These are phyloP conservation scores for Cephus pygmeus DNA, from an alignment of 2,888 invertebrate genomes.

Conservation along the genomic window DNA sequence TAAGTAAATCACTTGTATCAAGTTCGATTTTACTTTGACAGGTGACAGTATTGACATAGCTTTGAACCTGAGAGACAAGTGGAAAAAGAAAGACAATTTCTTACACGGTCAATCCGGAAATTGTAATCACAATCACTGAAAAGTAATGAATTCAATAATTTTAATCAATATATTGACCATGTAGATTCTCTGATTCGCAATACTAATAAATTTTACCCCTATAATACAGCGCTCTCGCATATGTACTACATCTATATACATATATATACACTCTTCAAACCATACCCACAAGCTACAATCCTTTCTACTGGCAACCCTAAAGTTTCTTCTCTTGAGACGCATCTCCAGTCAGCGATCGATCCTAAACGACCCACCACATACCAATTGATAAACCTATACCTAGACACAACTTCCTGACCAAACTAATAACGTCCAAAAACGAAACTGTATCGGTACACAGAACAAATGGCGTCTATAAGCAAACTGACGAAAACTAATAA, in stretches of 20 bases:
- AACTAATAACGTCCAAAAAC: background rate
- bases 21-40: constrained; percentile 29
- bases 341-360: background rate
- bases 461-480: background rate
- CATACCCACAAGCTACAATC: background rate
- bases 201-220: background rate
- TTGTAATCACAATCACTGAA: background rate
- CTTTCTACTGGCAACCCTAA: background rate
- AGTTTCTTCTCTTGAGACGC: background rate
- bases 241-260: background rate
- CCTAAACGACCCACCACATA: background rate
- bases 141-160: background rate
- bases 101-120: background rate
- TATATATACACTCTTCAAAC: background rate
- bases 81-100: constrained; percentile 27
- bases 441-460: background rate
- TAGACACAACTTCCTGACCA: background rate
- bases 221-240: background rate
- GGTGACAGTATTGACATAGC: constrained; percentile 51
- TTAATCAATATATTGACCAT: background rate
- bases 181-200: background rate
- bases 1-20: constrained; percentile 10
- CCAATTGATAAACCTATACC: background rate
- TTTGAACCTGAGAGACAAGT: constrained; percentile 39
- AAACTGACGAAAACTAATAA: background rate